A percentile compares a stretch with the other conserved stretches of the same genome.
Conservation (phyloP, 2,113 vertebrate genomes). For the Cyphomyrus plagiostoma region DNA sequence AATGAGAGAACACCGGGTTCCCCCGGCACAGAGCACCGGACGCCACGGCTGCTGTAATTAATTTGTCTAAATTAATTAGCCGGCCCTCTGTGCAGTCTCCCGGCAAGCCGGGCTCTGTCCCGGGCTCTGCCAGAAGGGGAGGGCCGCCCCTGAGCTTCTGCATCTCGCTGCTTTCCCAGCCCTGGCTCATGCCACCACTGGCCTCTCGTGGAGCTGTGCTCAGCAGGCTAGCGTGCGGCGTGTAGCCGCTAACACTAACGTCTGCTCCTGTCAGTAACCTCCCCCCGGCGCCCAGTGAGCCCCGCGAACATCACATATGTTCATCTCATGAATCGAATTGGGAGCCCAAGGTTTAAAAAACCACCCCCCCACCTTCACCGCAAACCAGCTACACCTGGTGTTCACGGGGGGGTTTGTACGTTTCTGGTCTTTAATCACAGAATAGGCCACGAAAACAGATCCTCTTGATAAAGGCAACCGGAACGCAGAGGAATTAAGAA, state of each 20-base stretch:
- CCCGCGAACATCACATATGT: neutral
- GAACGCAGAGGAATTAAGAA: neutral
- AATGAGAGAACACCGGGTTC: slow-evolving; percentile 58
- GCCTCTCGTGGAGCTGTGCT: neutral
- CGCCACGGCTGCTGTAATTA: slow-evolving; percentile 39
- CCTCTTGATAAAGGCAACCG: neutral
- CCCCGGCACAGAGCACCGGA: slow-evolving; percentile 39
- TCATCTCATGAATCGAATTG: neutral
- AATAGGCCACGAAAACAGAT: too few relatives aligned
- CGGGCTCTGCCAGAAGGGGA: neutral
- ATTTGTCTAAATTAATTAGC: slow-evolving; percentile 63
- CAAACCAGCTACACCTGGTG: neutral
- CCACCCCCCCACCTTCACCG: neutral
- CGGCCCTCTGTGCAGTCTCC: slow-evolving; percentile 44
- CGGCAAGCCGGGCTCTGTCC: slow-evolving; percentile 4
- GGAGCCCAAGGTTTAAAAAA: neutral
- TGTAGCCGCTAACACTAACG: neutral
- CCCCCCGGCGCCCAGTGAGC: neutral
- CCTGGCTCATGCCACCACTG: neutral
- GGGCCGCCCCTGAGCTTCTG: neutral
- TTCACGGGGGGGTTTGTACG: neutral
- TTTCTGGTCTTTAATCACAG: neutral
- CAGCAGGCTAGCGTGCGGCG: neutral
- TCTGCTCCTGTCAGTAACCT: neutral
- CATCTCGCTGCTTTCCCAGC: neutral